These are phyloP conservation scores for Leucoraja ocellata DNA, from an alignment of 2,797 vertebrate genomes.

Conservation along the genomic window DNA sequence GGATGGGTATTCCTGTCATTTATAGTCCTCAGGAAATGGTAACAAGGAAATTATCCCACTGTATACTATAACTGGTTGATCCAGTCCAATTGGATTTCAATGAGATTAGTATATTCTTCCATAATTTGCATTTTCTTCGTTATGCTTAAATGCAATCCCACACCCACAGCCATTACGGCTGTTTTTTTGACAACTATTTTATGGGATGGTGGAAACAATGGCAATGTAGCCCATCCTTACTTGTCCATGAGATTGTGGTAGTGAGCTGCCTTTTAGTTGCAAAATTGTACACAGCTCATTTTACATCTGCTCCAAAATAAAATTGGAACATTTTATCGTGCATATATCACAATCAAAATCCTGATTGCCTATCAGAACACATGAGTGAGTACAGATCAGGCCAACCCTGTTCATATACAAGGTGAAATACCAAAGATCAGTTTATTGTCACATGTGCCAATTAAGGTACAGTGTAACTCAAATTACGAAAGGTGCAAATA, in stretches of 20 bases:
- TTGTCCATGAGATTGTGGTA: no score
- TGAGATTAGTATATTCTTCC: not conserved
- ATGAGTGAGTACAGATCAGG: not conserved
- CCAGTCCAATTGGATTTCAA: not conserved
- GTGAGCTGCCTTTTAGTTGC: no score
- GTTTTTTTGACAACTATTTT: not conserved
- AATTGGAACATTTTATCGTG: not conserved
- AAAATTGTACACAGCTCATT: not conserved
- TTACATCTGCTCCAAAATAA: not conserved
- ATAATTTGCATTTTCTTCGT: not conserved
- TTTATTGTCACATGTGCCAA: no score
- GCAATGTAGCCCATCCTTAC: no score
- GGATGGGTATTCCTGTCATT: not conserved
- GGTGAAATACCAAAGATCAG: not conserved
- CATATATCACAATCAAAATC: not conserved
- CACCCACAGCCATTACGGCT: not conserved
- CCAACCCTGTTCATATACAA: not conserved
- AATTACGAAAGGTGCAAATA: not conserved
- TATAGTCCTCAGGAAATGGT: not conserved
- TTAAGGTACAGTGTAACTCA: no score
- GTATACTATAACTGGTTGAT: not conserved
- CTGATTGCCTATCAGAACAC: not conserved
- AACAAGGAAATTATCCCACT: not conserved
- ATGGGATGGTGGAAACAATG: no score
- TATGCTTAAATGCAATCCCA: not conserved